Evolutionary conservation across 2,113 vertebrate genomes (phyloP), one percentile per base, ranked within the genome.

Genomic region (Nesoenas mayeri): DNA sequence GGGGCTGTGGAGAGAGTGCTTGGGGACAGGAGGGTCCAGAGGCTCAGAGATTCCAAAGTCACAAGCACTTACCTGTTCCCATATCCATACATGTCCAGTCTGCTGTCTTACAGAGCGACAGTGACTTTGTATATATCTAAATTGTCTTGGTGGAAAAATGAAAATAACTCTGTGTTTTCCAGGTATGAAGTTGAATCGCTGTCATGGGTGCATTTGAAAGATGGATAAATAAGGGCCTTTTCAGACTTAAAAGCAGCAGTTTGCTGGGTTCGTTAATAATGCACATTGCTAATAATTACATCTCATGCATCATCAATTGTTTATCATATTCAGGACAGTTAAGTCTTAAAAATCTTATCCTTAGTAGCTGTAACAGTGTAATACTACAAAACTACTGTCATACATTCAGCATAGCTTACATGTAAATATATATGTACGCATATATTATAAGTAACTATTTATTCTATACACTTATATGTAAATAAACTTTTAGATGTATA

Each of bases 11-110:
- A 24, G 69, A 31, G 29, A 17, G 25, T 0, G 1, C 31, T 16
- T 14, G 38, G 26, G 25, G 1, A 15, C 34, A 14, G 26, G 1
- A 9, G 28, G 7, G 15, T n/a, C 11, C 36, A 20, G 64, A 17
- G 29, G 8, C 24, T 71, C 50, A 10, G 22, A 25, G 70, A 8
- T 34, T 36, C n/a, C 51, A 1, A 6, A 67, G 6, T 34, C n/a
- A 11, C 24, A 10, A 15, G 25, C 25, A n/a, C 0, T 69, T 14
- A 51, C n/a, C 21, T 4, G 3, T n/a, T 16, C 29, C 24, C 2
- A 0, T 6, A 9, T 12, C 1, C 0, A 0, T 40, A 14, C 10
- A 15, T 3, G 6, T 75, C 69, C 34, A 25, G 20, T 53, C n/a
- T 42, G 28, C 48, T 36, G 16, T 38, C 22, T 31, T 10, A 9